Percentiles rank a stretch among this genome's conserved stretches.
phyloP scores from a whole-genome alignment of 2,888 invertebrate species.

The Leucophora obtusa region DNA sequence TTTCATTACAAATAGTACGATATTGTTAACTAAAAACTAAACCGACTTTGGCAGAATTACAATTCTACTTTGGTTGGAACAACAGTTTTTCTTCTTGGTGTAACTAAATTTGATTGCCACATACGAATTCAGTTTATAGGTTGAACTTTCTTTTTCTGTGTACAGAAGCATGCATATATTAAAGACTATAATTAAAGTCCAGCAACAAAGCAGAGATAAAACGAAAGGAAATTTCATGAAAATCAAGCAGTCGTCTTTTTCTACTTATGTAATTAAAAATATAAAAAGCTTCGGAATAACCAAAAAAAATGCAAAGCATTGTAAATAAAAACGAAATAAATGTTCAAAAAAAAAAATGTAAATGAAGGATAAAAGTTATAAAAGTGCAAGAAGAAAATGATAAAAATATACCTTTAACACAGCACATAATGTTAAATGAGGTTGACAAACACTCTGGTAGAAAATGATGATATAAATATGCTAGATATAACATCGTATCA shows the following conservation, averaged over 20 bases:
- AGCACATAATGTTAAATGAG: neutral
- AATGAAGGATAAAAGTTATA: neutral
- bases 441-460: neutral
- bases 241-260: slow-evolving; percentile 1
- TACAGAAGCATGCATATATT: neutral
- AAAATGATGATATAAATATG: neutral
- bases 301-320: neutral
- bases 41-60: no score
- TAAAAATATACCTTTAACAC: slow-evolving; percentile 8
- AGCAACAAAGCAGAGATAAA: neutral
- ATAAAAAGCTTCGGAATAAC: neutral
- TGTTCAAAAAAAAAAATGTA: no score
- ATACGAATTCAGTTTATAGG: no score
- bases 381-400: slow-evolving; percentile 6
- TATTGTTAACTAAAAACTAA: no score
- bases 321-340: neutral
- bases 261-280: slow-evolving; percentile 32
- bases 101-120: no score
- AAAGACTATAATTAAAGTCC: neutral
- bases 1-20: no score
- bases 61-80: no score
- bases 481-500: neutral
- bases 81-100: no score
- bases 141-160: no score
- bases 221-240: slow-evolving; percentile 1